phyloP scores from a whole-genome alignment of 2,888 invertebrate genomes.

The Cyclophora albipunctata region DNA sequence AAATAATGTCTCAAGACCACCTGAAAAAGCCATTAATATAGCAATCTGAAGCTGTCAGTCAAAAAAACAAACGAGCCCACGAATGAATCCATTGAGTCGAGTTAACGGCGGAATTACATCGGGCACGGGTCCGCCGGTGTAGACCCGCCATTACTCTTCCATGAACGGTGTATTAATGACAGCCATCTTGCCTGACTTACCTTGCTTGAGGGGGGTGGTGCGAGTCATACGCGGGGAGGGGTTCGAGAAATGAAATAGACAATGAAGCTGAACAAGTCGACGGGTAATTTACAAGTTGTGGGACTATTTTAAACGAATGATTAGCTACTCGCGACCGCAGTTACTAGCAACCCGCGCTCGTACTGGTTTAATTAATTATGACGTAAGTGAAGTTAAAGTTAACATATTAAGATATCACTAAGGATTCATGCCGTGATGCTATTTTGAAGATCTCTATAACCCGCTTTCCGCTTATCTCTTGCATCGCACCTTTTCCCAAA shows the following conservation, averaged over 20 bases:
- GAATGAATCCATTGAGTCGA: constrained; percentile 32
- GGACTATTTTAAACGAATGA: too few relatives aligned
- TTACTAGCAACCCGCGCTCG: too few relatives aligned
- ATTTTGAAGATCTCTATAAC: not conserved
- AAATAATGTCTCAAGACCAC: constrained; percentile 10
- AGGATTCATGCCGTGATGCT: too few relatives aligned
- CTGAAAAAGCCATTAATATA: constrained; percentile 6
- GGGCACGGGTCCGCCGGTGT: not conserved
- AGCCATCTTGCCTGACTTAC: constrained; percentile 63
- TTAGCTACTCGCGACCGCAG: too few relatives aligned
- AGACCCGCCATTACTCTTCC: constrained; percentile 49
- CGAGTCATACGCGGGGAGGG: constrained; percentile 5
- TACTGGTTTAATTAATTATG: too few relatives aligned
- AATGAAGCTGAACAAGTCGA: too few relatives aligned
- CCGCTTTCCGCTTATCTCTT: constrained; percentile 18
- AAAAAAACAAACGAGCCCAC: constrained; percentile 10
- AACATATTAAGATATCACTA: too few relatives aligned
- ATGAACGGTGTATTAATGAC: constrained; percentile 57
- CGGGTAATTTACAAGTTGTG: too few relatives aligned
- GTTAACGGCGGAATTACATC: constrained; percentile 54
- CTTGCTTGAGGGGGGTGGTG: constrained; percentile 33
- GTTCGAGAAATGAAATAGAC: too few relatives aligned
- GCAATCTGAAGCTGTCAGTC: constrained; percentile 7
- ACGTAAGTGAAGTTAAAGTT: too few relatives aligned
- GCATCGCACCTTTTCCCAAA: constrained; percentile 11